phyloP scores from a whole-genome alignment of 1,140 invertebrate species.

The Megalonaias nervosa region DNA sequence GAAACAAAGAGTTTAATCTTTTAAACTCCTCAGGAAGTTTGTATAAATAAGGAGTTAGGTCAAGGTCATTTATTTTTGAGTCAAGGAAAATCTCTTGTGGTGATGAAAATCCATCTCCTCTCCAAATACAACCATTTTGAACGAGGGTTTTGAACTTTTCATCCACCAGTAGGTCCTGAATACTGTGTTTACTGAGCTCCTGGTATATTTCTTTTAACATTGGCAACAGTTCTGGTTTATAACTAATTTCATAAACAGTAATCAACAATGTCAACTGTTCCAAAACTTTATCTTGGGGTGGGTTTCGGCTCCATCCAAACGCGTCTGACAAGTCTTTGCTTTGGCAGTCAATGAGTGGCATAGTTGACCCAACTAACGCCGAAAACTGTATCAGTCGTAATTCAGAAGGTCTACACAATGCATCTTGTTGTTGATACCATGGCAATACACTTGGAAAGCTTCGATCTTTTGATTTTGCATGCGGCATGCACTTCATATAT shows the following conservation, averaged over 20 bases:
- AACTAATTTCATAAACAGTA: not conserved
- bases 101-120: slow-evolving; percentile 1
- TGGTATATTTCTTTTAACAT: slow-evolving; percentile 14
- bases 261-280: slow-evolving; percentile 16
- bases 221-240: slow-evolving; percentile 6
- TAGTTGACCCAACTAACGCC: slow-evolving; percentile 4
- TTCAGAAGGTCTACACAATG: slow-evolving; percentile 4
- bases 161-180: not conserved
- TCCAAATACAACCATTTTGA: slow-evolving; percentile 3
- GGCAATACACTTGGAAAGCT: slow-evolving; percentile 7
- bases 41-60: slow-evolving; percentile 6
- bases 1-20: slow-evolving; percentile 5
- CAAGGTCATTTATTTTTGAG: not conserved
- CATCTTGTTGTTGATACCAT: not conserved
- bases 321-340: not conserved
- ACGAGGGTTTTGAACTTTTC: not conserved
- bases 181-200: not conserved
- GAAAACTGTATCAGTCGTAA: not conserved
- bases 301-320: slow-evolving; percentile 11
- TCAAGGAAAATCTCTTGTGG: slow-evolving; percentile 3
- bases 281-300: slow-evolving; percentile 2
- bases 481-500: not conserved
- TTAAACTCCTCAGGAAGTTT: slow-evolving; percentile 15
- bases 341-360: not conserved
- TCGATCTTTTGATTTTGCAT: not conserved